Evolutionary conservation across 1,140 invertebrate genomes (phyloP), one percentile per base, ranked within the genome.

Genomic region (Drosophila sucinea): DNA sequence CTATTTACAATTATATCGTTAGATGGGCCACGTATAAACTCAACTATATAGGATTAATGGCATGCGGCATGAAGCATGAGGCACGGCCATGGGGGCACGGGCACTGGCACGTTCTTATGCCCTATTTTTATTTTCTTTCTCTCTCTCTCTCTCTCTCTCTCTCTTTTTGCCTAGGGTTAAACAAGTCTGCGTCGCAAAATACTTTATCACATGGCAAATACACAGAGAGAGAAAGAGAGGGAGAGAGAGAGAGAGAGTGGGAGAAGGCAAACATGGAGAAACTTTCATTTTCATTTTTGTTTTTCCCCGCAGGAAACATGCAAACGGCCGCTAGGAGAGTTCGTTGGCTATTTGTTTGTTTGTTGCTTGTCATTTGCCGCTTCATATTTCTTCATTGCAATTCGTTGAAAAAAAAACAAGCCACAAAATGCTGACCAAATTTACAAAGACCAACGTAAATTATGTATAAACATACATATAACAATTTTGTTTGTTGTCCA

Each of bases 381-480:
- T 67, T 84, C 77, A 83, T 83, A 84, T 84, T 83, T 84, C 77
- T 80, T 83, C 77, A 83, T 83, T 84, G 73, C 60, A 44, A 56
- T 73, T 60, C 60, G 17, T 17, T 17, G 17, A 17, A 17, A 32
- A 63, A 70, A 30, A 54, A 70, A 32, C 30, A 73, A 79, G 56
- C 67, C 62, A 66, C 38, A 41, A 41, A 35, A 57, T 8, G 64
- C 44, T 51, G 44, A 51, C 44, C 44, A 27, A 51, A 51, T 27
- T 27, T n/a, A 27, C 7, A 51, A 51, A 51, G 25, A 8, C 7
- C 44, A 25, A 27, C 23, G 44, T 51, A 10, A 51, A 51, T 51
- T 51, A 51, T 51, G 23, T 17, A 62, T 7, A 23, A 56, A 7
- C 33, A 69, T 35, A 47, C 41, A 35, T 35, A 47, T 40, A 57